A percentile compares a stretch with the other conserved stretches of the same genome.
Conservation (phyloP, 2,797 vertebrate genomes). For the Chaetodon trifasciatus region DNA sequence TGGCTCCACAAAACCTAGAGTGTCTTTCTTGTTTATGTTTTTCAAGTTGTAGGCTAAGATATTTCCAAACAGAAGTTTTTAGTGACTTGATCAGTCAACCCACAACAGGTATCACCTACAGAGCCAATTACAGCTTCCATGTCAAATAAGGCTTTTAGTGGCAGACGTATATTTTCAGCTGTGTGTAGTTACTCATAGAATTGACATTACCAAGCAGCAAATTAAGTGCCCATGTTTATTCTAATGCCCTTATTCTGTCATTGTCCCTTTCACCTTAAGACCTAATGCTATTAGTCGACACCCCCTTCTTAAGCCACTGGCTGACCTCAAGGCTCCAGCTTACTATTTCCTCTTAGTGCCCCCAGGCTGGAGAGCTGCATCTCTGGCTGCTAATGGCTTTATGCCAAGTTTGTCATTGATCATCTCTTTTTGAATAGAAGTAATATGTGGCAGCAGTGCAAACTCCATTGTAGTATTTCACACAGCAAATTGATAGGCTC, state of each 20-base stretch:
- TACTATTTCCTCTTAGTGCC: conserved; percentile 32
- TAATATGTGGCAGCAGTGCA: conserved; percentile 1
- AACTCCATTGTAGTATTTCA: background rate
- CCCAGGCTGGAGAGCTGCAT: conserved; percentile 45
- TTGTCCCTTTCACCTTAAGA: conserved; percentile 59
- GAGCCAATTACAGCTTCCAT: background rate
- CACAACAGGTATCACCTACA: background rate
- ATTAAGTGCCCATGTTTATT: conserved; percentile 11
- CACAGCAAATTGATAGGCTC: background rate
- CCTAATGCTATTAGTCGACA: conserved; percentile 66
- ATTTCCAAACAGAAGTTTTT: background rate
- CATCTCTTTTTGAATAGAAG: conserved; percentile 17
- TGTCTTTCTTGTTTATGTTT: background rate
- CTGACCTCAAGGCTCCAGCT: conserved; percentile 46
- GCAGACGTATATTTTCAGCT: background rate
- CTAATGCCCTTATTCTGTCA: conserved; percentile 50
- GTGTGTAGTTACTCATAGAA: too few relatives aligned
- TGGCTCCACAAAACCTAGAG: background rate
- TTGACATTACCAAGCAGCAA: background rate
- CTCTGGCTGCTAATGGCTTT: conserved; percentile 35
- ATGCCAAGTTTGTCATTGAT: conserved; percentile 22
- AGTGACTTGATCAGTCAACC: background rate
- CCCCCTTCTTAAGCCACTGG: conserved; percentile 44
- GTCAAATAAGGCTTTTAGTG: background rate
- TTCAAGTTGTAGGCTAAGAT: background rate